Conservation (phyloP, 2,113 vertebrate genomes). For the Ochotona princeps region DNA sequence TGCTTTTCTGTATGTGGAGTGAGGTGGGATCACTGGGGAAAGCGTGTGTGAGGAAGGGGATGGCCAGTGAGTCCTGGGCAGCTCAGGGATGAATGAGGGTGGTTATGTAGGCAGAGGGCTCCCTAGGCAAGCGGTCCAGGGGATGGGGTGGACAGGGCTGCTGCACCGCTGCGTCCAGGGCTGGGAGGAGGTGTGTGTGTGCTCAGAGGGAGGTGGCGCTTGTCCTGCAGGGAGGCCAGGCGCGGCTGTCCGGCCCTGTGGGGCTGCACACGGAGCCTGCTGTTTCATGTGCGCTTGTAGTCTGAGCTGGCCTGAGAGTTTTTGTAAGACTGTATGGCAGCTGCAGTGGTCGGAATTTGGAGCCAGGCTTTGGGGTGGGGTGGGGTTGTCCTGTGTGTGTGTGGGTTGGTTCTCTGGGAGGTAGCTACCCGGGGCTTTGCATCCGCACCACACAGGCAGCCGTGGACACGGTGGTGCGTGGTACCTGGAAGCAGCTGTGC, state of each 20-base stretch:
- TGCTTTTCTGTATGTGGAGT: not conserved
- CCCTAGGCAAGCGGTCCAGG: too few species aligned
- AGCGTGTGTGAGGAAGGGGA: not conserved
- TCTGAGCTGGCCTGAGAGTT: not conserved
- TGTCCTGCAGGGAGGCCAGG: too few species aligned
- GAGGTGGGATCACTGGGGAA: not conserved
- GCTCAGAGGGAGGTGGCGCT: too few species aligned
- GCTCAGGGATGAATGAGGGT: not conserved
- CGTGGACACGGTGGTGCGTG: not conserved
- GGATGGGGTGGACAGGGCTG: too few species aligned
- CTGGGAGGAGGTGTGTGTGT: too few species aligned
- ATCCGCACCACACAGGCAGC: not conserved
- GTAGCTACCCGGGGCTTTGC: slow-evolving; percentile 15
- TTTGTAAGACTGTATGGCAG: not conserved
- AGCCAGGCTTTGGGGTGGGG: not conserved
- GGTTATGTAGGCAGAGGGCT: too few species aligned
- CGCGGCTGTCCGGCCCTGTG: not conserved
- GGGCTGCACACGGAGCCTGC: too few species aligned
- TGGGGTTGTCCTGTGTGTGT: not conserved
- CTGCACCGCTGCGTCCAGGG: too few species aligned
- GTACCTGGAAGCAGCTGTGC: not conserved
- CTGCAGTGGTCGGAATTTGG: not conserved
- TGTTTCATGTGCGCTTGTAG: not conserved
- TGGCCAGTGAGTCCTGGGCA: not conserved
- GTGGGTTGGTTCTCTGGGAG: not conserved